Evolutionary conservation across 2,797 vertebrate genomes (phyloP).

Genomic region (Danionella dracula): DNA sequence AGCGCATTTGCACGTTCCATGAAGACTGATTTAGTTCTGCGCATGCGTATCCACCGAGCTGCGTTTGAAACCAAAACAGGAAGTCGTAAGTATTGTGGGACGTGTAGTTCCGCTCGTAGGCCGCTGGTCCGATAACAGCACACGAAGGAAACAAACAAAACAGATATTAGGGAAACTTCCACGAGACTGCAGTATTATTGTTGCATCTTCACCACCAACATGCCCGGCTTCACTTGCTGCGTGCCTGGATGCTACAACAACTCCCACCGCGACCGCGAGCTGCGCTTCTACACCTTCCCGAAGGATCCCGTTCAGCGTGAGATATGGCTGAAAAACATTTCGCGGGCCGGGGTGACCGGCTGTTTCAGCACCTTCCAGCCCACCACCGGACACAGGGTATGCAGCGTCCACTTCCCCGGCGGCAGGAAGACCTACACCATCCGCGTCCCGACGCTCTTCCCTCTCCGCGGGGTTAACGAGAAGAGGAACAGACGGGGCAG

Average conservation of each 20-base stretch:
- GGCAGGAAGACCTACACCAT: conserved; percentile 93
- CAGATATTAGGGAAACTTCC: conserved; percentile 51
- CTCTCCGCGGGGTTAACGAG: conserved; percentile 89
- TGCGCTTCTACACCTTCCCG: conserved; percentile 95
- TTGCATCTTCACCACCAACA: conserved; percentile 49
- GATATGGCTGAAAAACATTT: conserved; percentile 96
- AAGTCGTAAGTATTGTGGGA: conserved; percentile 78
- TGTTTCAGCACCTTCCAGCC: conserved; percentile 98
- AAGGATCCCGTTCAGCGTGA: conserved; percentile 88
- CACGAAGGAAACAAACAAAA: conserved; percentile 68
- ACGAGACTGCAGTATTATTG: background rate
- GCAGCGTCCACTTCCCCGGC: conserved; percentile 92
- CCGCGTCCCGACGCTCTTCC: conserved; percentile 89
- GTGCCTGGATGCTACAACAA: conserved; percentile 98
- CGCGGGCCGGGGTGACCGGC: conserved; percentile 91
- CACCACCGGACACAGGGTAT: conserved; percentile 92
- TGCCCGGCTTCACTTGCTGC: conserved; percentile 97
- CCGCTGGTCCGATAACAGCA: conserved; percentile 64
- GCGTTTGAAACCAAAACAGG: conserved; percentile 66
- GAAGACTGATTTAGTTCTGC: background rate
- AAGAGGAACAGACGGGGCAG: conserved; percentile 76
- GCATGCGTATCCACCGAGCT: background rate
- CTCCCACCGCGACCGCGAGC: conserved; percentile 90
- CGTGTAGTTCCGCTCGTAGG: conserved; percentile 79
- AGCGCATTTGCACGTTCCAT: too few relatives aligned